These are phyloP conservation scores for Pimephales promelas DNA, from an alignment of 2,113 vertebrate genomes.

Conservation along the genomic window DNA sequence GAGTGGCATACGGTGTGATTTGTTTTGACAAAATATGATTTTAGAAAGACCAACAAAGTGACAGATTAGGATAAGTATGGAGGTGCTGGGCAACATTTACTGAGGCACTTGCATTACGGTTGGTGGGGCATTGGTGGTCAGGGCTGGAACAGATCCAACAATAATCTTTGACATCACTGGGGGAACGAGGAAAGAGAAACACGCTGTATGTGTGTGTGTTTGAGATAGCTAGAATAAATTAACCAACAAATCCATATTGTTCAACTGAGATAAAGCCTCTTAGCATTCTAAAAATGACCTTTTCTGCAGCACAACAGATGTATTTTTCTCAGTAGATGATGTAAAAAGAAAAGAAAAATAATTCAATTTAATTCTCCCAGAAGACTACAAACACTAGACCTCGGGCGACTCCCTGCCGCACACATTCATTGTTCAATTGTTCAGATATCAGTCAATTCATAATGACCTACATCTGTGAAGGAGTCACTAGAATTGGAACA, in stretches of 20 bases:
- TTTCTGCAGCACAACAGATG: neutral
- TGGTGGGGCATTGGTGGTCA: conserved; percentile 37
- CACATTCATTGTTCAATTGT: conserved; percentile 22
- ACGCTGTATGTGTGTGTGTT: neutral
- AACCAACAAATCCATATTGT: neutral
- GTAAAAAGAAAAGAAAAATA: conserved; percentile 1
- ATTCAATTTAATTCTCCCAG: conserved; percentile 32
- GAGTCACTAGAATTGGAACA: conserved; percentile 15
- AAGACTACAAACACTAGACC: conserved; percentile 14
- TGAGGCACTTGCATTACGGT: conserved; percentile 28
- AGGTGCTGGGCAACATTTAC: conserved; percentile 28
- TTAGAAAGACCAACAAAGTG: conserved; percentile 35
- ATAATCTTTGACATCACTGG: conserved; percentile 35
- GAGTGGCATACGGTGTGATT: neutral
- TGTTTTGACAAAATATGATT: conserved; percentile 15
- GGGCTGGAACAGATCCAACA: conserved; percentile 29
- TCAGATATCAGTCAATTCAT: conserved; percentile 27
- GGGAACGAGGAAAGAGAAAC: neutral
- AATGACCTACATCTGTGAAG: conserved; percentile 40
- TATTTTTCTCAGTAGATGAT: neutral
- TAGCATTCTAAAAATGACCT: neutral
- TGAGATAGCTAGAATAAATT: conserved; percentile 1
- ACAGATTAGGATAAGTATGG: conserved; percentile 30
- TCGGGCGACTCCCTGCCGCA: conserved; percentile 33
- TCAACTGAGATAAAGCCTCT: neutral